Percentiles rank a stretch among this genome's conserved stretches.
Conservation (phyloP, 2,888 invertebrate genomes). For the Brachyptera putata region DNA sequence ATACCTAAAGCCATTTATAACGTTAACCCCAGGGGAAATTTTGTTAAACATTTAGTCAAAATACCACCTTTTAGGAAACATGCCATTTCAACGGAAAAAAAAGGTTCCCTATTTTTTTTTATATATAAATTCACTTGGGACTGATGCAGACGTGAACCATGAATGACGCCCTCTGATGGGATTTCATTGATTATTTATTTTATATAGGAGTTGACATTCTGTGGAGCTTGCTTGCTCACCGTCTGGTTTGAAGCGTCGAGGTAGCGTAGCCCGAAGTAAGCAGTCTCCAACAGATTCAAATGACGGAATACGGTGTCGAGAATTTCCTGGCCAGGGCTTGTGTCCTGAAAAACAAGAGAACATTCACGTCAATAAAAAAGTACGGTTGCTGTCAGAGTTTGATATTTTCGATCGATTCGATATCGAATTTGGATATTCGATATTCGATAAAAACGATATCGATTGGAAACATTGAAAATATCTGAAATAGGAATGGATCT, state of each 20-base stretch:
- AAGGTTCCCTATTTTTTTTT: neutral
- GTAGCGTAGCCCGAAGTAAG: conserved; percentile 92
- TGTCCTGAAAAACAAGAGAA: conserved; percentile 66
- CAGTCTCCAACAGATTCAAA: conserved; percentile 90
- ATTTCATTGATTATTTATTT: conserved; percentile 15
- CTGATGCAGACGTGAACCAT: neutral
- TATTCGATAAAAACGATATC: no score
- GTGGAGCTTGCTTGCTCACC: no score
- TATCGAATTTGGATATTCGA: no score
- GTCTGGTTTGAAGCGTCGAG: conserved; percentile 91
- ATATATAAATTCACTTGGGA: neutral
- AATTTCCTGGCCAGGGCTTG: conserved; percentile 82
- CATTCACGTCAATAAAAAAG: neutral
- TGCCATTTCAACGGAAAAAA: neutral
- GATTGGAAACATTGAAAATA: no score
- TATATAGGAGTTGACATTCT: conserved; percentile 22
- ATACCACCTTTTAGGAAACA: conserved; percentile 8
- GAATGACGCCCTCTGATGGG: neutral
- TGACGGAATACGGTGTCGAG: conserved; percentile 90
- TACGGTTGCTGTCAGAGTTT: no score
- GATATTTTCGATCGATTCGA: no score
- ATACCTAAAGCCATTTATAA: no score
- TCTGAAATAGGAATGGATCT: no score
- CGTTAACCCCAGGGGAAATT: neutral
- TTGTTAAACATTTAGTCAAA: conserved; percentile 7